These are phyloP conservation scores for Ophiothrix spiculata DNA, from an alignment of 35 echinoderm and acorn worm species.

Conservation along the genomic window DNA sequence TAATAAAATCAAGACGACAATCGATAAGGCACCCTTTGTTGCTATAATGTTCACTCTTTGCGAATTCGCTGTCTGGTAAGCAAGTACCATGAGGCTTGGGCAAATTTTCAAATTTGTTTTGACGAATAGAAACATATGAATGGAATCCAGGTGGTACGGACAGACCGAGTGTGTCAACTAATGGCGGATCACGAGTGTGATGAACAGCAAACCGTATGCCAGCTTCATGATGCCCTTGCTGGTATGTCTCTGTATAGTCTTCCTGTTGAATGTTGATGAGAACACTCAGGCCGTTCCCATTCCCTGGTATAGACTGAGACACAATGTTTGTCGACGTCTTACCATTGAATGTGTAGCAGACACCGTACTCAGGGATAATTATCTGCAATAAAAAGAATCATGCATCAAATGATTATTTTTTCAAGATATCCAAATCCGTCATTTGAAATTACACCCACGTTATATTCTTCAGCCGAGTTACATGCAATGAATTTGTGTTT, in stretches of 20 bases:
- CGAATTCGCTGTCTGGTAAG: neutral
- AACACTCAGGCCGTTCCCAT: neutral
- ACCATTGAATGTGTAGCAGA: constrained; percentile 1
- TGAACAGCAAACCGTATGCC: constrained; percentile 9
- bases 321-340: neutral
- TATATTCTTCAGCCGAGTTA: too few species aligned
- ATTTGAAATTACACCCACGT: too few species aligned
- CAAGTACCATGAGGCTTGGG: constrained; percentile 7
- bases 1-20: neutral
- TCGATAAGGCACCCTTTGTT: neutral
- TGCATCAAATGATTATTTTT: too few species aligned
- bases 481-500: too few species aligned
- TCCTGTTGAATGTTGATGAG: neutral
- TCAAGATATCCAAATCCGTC: too few species aligned
- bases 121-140: neutral
- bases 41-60: neutral
- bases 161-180: neutral
- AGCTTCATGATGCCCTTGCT: neutral
- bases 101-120: neutral
- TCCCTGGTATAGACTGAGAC: too few species aligned
- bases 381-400: too few species aligned
- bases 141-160: too few species aligned
- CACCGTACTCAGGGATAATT: neutral
- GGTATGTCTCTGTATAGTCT: constrained; percentile 10
- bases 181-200: neutral